A percentile compares a stretch with the other conserved stretches of the same genome.
phyloP scores from a whole-genome alignment of 2,797 vertebrate species.

The Lepidocolaptes lacrymiger region DNA sequence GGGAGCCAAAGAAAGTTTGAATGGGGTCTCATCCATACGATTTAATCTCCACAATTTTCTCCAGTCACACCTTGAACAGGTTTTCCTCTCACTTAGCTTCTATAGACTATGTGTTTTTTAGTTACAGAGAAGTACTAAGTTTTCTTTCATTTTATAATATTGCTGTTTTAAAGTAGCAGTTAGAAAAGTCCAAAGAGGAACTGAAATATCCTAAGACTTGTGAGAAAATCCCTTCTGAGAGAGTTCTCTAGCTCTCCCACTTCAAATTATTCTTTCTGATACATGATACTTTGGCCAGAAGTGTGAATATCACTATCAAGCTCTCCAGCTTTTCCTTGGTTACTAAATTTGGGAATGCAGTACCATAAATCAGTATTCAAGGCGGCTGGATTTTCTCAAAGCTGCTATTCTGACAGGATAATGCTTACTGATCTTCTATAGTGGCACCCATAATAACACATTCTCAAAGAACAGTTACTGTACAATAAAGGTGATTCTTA shows the following conservation, averaged over 20 bases:
- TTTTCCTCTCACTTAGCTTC: neutral
- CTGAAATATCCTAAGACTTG: neutral
- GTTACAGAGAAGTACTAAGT: neutral
- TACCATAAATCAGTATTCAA: constrained; percentile 41
- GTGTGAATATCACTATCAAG: neutral
- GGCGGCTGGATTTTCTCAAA: constrained; percentile 39
- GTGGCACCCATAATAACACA: neutral
- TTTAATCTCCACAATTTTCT: neutral
- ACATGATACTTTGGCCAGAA: neutral
- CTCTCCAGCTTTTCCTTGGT: neutral
- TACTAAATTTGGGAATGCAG: constrained; percentile 32
- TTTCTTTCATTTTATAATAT: neutral
- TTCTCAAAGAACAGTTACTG: constrained; percentile 31
- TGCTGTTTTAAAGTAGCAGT: neutral
- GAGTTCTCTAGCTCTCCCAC: neutral
- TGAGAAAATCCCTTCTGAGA: neutral
- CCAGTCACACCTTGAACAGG: neutral
- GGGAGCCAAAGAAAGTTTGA: neutral
- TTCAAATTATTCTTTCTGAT: neutral
- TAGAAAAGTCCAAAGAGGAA: neutral
- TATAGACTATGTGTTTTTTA: neutral
- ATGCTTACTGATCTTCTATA: constrained; percentile 60
- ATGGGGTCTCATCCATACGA: neutral
- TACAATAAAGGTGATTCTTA: constrained; percentile 47
- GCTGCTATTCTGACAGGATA: constrained; percentile 58